Base-by-base conservation (phyloP, 1,140 invertebrate genomes). In the Cydia splendana region DNA sequence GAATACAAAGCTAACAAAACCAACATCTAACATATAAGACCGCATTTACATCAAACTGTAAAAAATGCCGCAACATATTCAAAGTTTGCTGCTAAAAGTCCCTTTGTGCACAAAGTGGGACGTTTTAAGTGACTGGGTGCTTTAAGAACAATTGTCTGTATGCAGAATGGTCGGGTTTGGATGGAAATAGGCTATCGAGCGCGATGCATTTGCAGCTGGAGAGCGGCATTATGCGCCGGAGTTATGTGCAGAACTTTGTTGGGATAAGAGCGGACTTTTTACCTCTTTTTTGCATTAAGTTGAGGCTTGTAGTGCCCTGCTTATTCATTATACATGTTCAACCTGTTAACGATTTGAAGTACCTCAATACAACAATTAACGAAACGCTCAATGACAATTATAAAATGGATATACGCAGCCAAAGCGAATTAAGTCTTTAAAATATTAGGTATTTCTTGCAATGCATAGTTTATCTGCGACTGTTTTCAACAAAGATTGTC, bases 121-220 rank as follows among this genome's bases (percentile, higher is more conserved):
- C 67, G 67, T 71, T 71, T 71, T 71, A 71, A 71, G 67, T 71
- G 67, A 71, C 67, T 67, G 67, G 67, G 67, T 71, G 67, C 67
- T 71, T 71, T 71, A 71, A 71, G 67, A 71, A 71, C 67, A 71
- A 71, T 71, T 71, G 67, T 71, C 67, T 71, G 67, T 71, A 71
- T 71, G 67, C 67, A 71, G 67, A 71, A 71, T 71, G 67, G 67
- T 38, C 67, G 67, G 67, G 67, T 71, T 71, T 71, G 65, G 67
- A 71, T 71, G 67, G 67, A 71, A 71, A 71, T 71, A 71, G 67
- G 67, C 67, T 71, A 71, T 71, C 67, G 30, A 71, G 67, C 67
- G 67, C 67, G 67, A 71, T 71, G 67, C 67, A 71, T 71, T 71
- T 71, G 67, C 67, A 38, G 38, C 67, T 71, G 67, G n/a, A 71